Evolutionary conservation across 2,888 invertebrate genomes (phyloP).

Genomic region (Ormyrus pomaceus): DNA sequence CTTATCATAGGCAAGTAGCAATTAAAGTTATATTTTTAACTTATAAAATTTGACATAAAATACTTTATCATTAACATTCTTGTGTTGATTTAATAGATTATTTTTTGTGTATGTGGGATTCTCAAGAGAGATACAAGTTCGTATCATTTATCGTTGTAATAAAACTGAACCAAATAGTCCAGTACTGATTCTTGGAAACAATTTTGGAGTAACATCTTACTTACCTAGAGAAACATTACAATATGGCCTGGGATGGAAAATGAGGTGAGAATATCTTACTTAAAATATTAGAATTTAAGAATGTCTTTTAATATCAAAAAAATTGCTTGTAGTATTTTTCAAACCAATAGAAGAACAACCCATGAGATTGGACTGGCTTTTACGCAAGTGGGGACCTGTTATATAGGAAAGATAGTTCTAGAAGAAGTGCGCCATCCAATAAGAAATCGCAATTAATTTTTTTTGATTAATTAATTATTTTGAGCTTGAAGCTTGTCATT

Average conservation of each 20-base stretch:
- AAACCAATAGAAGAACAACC: slow-evolving; percentile 67
- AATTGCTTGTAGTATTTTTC: slow-evolving; percentile 63
- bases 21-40: neutral
- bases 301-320: neutral
- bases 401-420: slow-evolving; percentile 69
- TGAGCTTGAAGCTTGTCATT: too few species aligned
- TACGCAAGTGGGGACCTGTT: slow-evolving; percentile 61
- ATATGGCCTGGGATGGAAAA: slow-evolving; percentile 65
- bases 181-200: slow-evolving; percentile 63
- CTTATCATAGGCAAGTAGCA: slow-evolving; percentile 69
- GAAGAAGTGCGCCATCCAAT: slow-evolving; percentile 53
- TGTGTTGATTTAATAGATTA: slow-evolving; percentile 61
- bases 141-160: slow-evolving; percentile 62
- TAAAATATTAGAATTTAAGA: slow-evolving; percentile 1
- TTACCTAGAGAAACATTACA: slow-evolving; percentile 60
- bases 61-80: slow-evolving; percentile 1
- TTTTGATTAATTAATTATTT: too few species aligned
- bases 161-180: slow-evolving; percentile 53
- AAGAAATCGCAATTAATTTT: too few species aligned
- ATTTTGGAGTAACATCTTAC: slow-evolving; percentile 63
- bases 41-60: neutral
- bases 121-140: slow-evolving; percentile 65
- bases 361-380: slow-evolving; percentile 70
- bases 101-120: slow-evolving; percentile 68
- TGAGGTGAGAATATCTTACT: slow-evolving; percentile 63